A percentile compares a stretch with the other conserved stretches of the same genome.
These are phyloP conservation scores for Leptothorax acervorum DNA, from an alignment of 2,888 invertebrate genomes.

Conservation along the genomic window DNA sequence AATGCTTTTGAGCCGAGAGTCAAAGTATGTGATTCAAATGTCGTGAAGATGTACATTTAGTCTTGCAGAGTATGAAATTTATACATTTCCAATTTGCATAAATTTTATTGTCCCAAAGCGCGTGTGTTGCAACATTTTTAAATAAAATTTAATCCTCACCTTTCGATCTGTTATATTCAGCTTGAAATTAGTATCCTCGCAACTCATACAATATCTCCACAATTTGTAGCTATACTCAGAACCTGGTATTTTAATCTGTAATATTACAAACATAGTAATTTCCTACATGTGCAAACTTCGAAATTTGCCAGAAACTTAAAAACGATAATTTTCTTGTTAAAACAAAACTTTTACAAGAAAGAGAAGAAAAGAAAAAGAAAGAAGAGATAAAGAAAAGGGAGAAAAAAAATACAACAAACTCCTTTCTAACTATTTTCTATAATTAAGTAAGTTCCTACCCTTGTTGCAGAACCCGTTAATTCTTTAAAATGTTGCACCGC, in stretches of 20 bases:
- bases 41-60: not conserved
- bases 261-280: slow-evolving; percentile 74
- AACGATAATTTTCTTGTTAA: not conserved
- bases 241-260: slow-evolving; percentile 83
- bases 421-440: not conserved
- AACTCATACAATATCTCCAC: slow-evolving; percentile 92
- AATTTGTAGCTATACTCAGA: slow-evolving; percentile 88
- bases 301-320: slow-evolving; percentile 38
- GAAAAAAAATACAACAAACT: not conserved
- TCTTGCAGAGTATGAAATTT: not conserved
- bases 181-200: slow-evolving; percentile 89
- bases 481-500: slow-evolving; percentile 85
- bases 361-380: not conserved
- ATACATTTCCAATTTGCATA: not conserved
- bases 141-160: slow-evolving; percentile 73
- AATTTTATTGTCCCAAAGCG: not conserved
- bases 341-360: not conserved
- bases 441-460: slow-evolving; percentile 71
- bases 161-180: slow-evolving; percentile 89
- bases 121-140: not conserved
- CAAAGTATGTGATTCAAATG: not conserved
- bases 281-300: not conserved
- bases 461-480: slow-evolving; percentile 81
- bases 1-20: not conserved
- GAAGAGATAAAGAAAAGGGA: not conserved